Percentiles rank a stretch among this genome's conserved stretches.
Conservation (phyloP, 2,888 invertebrate genomes). For the Cephonodes hylas region DNA sequence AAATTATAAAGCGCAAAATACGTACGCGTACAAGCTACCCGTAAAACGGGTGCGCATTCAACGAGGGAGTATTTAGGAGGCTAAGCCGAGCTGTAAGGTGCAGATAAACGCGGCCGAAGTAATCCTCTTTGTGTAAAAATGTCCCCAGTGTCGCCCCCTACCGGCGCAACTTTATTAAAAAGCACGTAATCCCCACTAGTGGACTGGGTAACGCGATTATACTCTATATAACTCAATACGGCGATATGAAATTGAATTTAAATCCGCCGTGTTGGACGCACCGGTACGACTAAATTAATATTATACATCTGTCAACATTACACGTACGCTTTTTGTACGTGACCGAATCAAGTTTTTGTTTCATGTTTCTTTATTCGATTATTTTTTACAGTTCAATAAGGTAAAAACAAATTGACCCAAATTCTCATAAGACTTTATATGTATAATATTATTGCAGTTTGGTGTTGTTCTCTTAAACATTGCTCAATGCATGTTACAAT, state of each 20-base stretch:
- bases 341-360: not conserved
- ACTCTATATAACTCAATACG: conserved; percentile 72
- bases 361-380: not conserved
- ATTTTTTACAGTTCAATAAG: no score
- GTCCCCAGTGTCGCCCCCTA: conserved; percentile 73
- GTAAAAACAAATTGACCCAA: no score
- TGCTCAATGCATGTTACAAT: not conserved
- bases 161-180: conserved; percentile 76
- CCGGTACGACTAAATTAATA: conserved; percentile 35
- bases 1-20: conserved; percentile 16
- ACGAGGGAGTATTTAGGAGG: conserved; percentile 68
- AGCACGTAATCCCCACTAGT: conserved; percentile 78
- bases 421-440: no score
- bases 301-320: conserved; percentile 28
- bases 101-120: conserved; percentile 77
- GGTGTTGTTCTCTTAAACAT: no score
- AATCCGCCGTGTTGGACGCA: conserved; percentile 55
- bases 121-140: conserved; percentile 81
- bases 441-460: no score
- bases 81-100: conserved; percentile 78
- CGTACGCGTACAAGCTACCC: conserved; percentile 7
- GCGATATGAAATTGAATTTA: conserved; percentile 77
- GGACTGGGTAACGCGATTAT: conserved; percentile 80
- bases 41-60: conserved; percentile 66
- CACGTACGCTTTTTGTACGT: not conserved